Conservation (phyloP, 2,113 vertebrate species). For the Blennius ocellaris region DNA sequence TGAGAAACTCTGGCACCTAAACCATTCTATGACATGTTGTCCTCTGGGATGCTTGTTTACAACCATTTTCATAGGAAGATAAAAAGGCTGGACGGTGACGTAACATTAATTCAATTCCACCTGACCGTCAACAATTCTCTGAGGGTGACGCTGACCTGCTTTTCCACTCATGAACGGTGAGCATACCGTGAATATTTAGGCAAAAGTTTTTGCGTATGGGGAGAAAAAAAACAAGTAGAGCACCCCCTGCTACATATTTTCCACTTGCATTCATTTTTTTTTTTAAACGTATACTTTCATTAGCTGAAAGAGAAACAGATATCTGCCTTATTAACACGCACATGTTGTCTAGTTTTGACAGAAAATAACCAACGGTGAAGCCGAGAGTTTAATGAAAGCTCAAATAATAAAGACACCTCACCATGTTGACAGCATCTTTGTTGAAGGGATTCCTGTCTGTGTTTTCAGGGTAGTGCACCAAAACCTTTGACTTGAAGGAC, state of each 20-base stretch:
- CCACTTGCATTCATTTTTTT: too few relatives aligned
- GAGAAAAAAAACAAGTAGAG: too few relatives aligned
- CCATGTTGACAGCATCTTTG: constrained; percentile 97
- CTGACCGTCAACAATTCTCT: neutral
- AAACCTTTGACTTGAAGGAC: constrained; percentile 97
- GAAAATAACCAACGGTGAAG: too few relatives aligned
- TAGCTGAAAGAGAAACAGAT: too few relatives aligned
- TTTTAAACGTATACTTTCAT: too few relatives aligned
- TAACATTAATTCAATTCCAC: neutral
- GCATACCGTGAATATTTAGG: neutral
- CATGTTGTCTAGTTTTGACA: too few relatives aligned
- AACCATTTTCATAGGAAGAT: neutral
- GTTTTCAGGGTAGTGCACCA: constrained; percentile 95
- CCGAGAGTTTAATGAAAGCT: too few relatives aligned
- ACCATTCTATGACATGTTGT: too few relatives aligned
- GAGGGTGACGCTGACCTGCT: neutral
- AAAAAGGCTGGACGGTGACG: neutral
- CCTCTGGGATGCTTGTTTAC: neutral
- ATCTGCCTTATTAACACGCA: too few relatives aligned
- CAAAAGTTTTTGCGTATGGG: too few relatives aligned
- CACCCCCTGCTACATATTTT: too few relatives aligned
- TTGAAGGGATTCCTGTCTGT: constrained; percentile 96
- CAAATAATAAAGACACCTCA: constrained; percentile 68
- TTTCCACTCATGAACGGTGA: constrained; percentile 22
- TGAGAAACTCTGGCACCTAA: too few relatives aligned